phyloP scores from a whole-genome alignment of 1,140 invertebrate genomes.

The Drosophila pseudoananassae region DNA sequence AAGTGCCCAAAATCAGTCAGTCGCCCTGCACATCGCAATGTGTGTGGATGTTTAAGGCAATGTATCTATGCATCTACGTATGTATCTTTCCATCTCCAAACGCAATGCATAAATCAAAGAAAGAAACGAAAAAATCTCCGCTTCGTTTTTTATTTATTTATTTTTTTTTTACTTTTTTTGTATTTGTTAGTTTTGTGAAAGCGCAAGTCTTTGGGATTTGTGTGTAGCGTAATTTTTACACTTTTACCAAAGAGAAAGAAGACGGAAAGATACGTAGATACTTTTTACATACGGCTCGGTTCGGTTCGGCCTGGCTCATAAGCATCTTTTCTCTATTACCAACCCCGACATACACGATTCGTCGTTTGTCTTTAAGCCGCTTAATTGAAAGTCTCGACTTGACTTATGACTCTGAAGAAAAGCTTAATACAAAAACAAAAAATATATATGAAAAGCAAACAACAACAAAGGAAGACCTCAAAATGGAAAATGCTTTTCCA shows the following conservation, averaged over 20 bases:
- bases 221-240: slow-evolving; percentile 72
- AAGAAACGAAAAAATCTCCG: slow-evolving; percentile 42
- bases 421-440: slow-evolving; percentile 5
- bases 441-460: neutral
- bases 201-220: slow-evolving; percentile 62
- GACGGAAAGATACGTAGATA: slow-evolving; percentile 39
- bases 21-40: slow-evolving; percentile 15
- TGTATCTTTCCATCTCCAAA: slow-evolving; percentile 34
- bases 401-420: slow-evolving; percentile 72
- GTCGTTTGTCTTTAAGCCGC: slow-evolving; percentile 65
- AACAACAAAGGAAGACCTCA: slow-evolving; percentile 21
- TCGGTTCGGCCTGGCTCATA: slow-evolving; percentile 9
- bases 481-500: slow-evolving; percentile 26
- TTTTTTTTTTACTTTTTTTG: neutral
- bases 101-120: slow-evolving; percentile 58
- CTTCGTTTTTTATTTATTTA: slow-evolving; percentile 24
- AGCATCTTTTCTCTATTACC: slow-evolving; percentile 70
- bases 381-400: slow-evolving; percentile 81
- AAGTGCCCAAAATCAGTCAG: slow-evolving; percentile 27
- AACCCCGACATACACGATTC: slow-evolving; percentile 38
- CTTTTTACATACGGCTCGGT: slow-evolving; percentile 49
- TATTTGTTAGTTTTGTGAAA: slow-evolving; percentile 65
- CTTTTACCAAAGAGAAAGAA: slow-evolving; percentile 64
- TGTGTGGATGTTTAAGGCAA: slow-evolving; percentile 35
- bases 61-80: slow-evolving; percentile 21